Conservation (phyloP, 2,113 vertebrate species). For the Nycticorax nycticorax region DNA sequence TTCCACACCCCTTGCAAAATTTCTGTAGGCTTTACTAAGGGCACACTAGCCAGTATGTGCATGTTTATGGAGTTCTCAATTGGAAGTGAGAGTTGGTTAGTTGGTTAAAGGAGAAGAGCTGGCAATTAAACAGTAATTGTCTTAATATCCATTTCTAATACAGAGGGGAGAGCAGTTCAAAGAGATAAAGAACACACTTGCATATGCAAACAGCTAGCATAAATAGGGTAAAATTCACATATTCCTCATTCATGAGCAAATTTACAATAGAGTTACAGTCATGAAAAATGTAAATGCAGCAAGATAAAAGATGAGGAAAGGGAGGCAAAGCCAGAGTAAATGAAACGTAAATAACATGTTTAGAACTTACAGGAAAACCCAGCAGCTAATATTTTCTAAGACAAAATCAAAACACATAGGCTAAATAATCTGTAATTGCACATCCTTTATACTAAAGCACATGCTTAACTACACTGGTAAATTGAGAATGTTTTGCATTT, state of each 20-base stretch:
- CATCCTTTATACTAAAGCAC: not conserved
- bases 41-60: not conserved
- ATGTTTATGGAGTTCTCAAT: not conserved
- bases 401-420: not conserved
- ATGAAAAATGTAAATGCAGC: not conserved
- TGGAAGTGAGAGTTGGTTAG: not conserved
- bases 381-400: not conserved
- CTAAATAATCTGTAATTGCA: not conserved
- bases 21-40: not conserved
- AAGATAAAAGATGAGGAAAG: not conserved
- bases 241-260: not conserved
- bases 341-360: not conserved
- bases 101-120: not conserved
- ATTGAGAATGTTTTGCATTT: not conserved
- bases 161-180: not conserved
- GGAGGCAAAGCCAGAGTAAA: not conserved
- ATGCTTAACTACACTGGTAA: not conserved
- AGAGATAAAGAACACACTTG: not conserved
- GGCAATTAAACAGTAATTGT: not conserved
- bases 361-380: not conserved
- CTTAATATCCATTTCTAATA: not conserved
- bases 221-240: not conserved
- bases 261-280: not conserved
- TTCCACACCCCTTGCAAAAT: not conserved
- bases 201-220: not conserved